Evolutionary conservation across 2,113 vertebrate genomes (phyloP).

Genomic region (Phasianus colchicus): DNA sequence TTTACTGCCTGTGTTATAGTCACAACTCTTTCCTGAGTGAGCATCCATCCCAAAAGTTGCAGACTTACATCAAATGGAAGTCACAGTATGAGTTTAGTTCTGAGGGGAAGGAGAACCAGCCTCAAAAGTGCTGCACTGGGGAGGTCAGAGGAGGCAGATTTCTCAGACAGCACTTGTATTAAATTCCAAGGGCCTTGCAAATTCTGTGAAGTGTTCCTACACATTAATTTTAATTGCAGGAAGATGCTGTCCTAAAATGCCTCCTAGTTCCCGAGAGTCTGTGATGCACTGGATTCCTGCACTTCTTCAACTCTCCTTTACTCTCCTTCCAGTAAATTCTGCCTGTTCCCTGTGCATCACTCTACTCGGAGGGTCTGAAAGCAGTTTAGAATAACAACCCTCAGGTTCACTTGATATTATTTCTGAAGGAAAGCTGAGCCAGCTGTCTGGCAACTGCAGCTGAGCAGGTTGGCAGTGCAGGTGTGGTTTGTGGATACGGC

Average conservation of each 20-base stretch:
- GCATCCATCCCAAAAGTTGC: neutral
- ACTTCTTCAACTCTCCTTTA: neutral
- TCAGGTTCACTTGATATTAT: neutral
- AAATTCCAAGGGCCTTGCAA: neutral
- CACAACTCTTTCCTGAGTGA: neutral
- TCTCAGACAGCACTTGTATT: neutral
- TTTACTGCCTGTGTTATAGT: neutral
- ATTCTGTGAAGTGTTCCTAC: neutral
- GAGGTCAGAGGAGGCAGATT: neutral
- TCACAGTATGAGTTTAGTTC: neutral
- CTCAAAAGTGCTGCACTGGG: neutral
- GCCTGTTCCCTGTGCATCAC: neutral
- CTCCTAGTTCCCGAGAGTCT: neutral
- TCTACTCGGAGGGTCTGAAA: neutral
- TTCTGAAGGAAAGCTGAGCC: neutral
- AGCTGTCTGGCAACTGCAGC: neutral
- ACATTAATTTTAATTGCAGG: constrained; percentile 36
- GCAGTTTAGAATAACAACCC: neutral
- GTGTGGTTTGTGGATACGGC: neutral
- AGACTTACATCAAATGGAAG: neutral
- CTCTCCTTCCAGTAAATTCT: neutral
- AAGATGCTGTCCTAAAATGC: neutral
- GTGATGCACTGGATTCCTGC: neutral
- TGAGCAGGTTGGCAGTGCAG: neutral
- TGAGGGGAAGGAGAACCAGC: neutral